Evolutionary conservation across 2,113 vertebrate genomes (phyloP).

Genomic region (Zootoca vivipara): DNA sequence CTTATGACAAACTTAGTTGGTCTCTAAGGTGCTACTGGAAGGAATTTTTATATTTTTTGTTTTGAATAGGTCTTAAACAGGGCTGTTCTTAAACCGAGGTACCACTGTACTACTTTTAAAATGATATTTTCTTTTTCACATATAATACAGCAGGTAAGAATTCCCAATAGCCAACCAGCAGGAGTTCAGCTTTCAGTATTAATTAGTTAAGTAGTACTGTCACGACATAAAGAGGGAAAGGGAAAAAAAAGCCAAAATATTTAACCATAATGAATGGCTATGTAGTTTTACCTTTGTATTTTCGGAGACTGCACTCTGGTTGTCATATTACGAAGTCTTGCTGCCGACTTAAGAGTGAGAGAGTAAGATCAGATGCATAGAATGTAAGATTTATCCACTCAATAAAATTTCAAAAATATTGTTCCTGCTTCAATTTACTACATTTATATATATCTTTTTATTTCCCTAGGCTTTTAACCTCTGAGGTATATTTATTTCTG

Average conservation of each 20-base stretch:
- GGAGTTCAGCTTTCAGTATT: background rate
- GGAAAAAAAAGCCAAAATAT: background rate
- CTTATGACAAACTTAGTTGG: too few species aligned
- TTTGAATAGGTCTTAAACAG: too few species aligned
- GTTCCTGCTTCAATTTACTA: background rate
- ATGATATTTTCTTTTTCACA: background rate
- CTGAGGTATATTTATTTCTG: background rate
- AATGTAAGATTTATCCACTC: background rate
- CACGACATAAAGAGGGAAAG: background rate
- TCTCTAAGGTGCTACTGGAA: too few species aligned
- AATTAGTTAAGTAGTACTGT: background rate
- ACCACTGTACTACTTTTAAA: too few species aligned
- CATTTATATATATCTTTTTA: too few species aligned
- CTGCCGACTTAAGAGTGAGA: conserved; percentile 71
- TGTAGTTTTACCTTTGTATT: conserved; percentile 73
- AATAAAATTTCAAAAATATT: background rate
- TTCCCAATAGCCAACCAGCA: background rate
- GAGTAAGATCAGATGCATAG: background rate
- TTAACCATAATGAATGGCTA: too few species aligned
- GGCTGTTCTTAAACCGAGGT: too few species aligned
- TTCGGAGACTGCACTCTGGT: conserved; percentile 32
- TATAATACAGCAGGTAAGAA: background rate
- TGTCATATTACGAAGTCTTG: conserved; percentile 66
- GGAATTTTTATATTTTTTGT: too few species aligned
- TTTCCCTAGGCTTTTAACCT: background rate